Conservation (phyloP, 2,113 vertebrate species). For the Bothrops jararaca region DNA sequence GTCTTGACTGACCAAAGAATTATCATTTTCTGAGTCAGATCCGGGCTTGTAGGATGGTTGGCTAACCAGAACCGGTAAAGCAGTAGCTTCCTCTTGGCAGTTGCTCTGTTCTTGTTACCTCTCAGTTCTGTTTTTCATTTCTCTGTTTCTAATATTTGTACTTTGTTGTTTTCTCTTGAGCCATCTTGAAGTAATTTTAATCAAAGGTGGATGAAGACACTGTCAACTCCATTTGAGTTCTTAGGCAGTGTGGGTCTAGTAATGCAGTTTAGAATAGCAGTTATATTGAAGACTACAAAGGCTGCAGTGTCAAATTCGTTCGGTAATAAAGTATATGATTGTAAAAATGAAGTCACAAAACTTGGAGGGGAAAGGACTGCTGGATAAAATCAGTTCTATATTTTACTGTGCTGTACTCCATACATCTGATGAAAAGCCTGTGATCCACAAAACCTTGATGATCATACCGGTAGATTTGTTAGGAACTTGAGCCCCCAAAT, state of each 20-base stretch:
- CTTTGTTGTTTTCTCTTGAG: neutral
- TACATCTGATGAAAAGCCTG: neutral
- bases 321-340: neutral
- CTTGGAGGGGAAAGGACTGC: neutral
- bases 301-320: neutral
- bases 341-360: neutral
- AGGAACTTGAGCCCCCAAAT: neutral
- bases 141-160: neutral
- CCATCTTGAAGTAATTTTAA: neutral
- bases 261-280: neutral
- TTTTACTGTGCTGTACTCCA: neutral
- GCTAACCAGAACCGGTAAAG: neutral
- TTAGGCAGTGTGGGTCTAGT: neutral
- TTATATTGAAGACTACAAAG: neutral
- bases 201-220: neutral
- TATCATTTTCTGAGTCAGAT: neutral
- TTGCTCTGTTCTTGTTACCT: neutral
- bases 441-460: neutral
- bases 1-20: neutral
- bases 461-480: neutral
- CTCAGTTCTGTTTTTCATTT: neutral
- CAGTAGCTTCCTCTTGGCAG: neutral
- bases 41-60: neutral
- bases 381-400: neutral
- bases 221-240: neutral